phyloP scores from a whole-genome alignment of 2,888 invertebrate species.

The Leptopilina drosophilae region DNA sequence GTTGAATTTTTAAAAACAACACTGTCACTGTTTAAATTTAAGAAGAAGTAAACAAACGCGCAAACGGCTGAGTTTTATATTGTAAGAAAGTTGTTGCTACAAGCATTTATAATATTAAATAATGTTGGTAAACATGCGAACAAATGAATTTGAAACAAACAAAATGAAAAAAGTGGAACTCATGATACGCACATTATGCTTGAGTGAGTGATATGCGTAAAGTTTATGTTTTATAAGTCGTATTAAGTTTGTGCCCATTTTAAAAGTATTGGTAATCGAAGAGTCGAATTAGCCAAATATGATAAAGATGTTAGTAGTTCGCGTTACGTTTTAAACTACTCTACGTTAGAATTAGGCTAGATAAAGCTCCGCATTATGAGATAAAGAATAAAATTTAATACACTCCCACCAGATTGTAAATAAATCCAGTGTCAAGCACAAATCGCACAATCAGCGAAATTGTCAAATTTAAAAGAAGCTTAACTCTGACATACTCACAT shows the following conservation, averaged over 20 bases:
- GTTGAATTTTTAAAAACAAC: slow-evolving; percentile 7
- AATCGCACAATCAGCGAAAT: slow-evolving; percentile 56
- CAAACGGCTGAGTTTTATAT: slow-evolving; percentile 34
- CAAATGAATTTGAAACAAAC: slow-evolving; percentile 38
- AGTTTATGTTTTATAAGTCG: slow-evolving; percentile 58
- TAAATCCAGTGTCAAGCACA: slow-evolving; percentile 65
- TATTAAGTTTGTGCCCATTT: slow-evolving; percentile 53
- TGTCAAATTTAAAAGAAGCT: slow-evolving; percentile 40
- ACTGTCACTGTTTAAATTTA: slow-evolving; percentile 31
- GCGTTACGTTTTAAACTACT: slow-evolving; percentile 68
- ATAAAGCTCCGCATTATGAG: slow-evolving; percentile 48
- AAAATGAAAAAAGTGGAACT: slow-evolving; percentile 42
- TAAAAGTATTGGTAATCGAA: slow-evolving; percentile 50
- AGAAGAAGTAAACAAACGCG: slow-evolving; percentile 18
- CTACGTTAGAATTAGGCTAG: slow-evolving; percentile 61
- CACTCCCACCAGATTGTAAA: slow-evolving; percentile 62
- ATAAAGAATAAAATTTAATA: slow-evolving; percentile 43
- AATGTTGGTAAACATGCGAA: slow-evolving; percentile 28
- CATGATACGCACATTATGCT: slow-evolving; percentile 69
- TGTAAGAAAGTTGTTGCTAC: slow-evolving; percentile 5
- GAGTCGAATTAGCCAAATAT: slow-evolving; percentile 72
- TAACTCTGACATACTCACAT: slow-evolving; percentile 57
- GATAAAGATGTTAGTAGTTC: slow-evolving; percentile 67
- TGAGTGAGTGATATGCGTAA: slow-evolving; percentile 70
- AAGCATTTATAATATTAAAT: slow-evolving; percentile 15